A percentile compares a stretch with the other conserved stretches of the same genome.
These are phyloP conservation scores for Melikaiella ostensackeni DNA, from an alignment of 2,888 invertebrate species.

Conservation along the genomic window DNA sequence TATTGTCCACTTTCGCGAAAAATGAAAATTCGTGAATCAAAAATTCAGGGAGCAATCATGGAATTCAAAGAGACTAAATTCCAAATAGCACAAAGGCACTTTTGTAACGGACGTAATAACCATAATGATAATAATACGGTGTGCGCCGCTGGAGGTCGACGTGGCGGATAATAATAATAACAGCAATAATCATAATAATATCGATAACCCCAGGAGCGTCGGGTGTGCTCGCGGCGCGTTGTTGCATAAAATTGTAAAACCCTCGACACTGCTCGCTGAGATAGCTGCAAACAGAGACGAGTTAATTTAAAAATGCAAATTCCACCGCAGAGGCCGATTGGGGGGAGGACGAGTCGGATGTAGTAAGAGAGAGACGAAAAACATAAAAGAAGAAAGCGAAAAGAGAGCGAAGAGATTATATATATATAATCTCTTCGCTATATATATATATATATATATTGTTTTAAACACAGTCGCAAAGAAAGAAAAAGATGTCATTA, in stretches of 20 bases:
- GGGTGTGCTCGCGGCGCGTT: slow-evolving; percentile 60
- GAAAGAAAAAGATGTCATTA: neutral
- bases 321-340: slow-evolving; percentile 62
- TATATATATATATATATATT: neutral
- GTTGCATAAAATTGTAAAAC: slow-evolving; percentile 76
- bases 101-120: slow-evolving; percentile 48
- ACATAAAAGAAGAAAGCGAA: slow-evolving; percentile 44
- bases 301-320: slow-evolving; percentile 78
- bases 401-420: slow-evolving; percentile 38
- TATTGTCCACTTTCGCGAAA: neutral
- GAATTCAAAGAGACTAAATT: slow-evolving; percentile 26
- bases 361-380: slow-evolving; percentile 39
- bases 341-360: slow-evolving; percentile 40
- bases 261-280: slow-evolving; percentile 62
- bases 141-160: slow-evolving; percentile 59
- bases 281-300: slow-evolving; percentile 76
- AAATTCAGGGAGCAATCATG: neutral
- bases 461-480: neutral
- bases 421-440: no score
- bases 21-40: neutral
- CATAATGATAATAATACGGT: slow-evolving; percentile 51
- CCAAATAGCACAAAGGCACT: slow-evolving; percentile 26
- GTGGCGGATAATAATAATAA: slow-evolving; percentile 68
- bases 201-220: slow-evolving; percentile 56
- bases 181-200: slow-evolving; percentile 71